A percentile compares a stretch with the other conserved stretches of the same genome.
Conservation (phyloP, 2,113 vertebrate species). For the Microtus oregoni region DNA sequence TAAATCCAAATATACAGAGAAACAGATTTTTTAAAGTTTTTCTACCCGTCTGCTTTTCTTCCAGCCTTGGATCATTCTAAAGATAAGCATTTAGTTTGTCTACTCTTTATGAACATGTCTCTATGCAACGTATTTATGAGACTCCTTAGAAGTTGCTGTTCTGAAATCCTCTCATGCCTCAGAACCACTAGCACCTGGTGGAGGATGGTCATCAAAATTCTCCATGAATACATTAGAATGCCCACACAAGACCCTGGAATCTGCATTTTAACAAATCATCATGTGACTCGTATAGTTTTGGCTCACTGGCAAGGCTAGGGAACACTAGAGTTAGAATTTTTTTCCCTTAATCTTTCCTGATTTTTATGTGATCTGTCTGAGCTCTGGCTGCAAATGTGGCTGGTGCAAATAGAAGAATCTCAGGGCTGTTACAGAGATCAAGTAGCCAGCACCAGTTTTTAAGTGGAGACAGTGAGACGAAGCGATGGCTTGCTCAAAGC, state of each 20-base stretch:
- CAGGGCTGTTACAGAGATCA: not conserved
- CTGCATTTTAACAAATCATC: not conserved
- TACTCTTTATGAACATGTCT: not conserved
- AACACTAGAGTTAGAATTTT: not conserved
- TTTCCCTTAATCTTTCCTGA: not conserved
- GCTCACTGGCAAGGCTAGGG: not conserved
- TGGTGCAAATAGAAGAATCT: conserved; percentile 11
- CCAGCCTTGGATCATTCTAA: not conserved
- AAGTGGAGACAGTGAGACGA: not conserved
- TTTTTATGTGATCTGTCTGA: not conserved
- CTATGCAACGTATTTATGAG: not conserved
- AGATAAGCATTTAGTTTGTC: not conserved
- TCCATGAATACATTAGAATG: not conserved
- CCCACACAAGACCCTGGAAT: not conserved
- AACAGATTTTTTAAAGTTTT: not conserved
- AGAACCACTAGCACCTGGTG: not conserved
- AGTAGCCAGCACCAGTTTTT: not conserved
- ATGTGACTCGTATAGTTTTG: not conserved
- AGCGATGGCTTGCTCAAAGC: not conserved
- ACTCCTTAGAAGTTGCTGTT: not conserved
- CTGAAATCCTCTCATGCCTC: not conserved
- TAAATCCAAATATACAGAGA: not conserved
- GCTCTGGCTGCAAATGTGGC: not conserved
- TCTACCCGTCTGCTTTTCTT: not conserved
- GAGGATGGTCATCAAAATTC: not conserved